phyloP scores from a whole-genome alignment of 2,113 vertebrate species.

The Nannobrachium achirus region DNA sequence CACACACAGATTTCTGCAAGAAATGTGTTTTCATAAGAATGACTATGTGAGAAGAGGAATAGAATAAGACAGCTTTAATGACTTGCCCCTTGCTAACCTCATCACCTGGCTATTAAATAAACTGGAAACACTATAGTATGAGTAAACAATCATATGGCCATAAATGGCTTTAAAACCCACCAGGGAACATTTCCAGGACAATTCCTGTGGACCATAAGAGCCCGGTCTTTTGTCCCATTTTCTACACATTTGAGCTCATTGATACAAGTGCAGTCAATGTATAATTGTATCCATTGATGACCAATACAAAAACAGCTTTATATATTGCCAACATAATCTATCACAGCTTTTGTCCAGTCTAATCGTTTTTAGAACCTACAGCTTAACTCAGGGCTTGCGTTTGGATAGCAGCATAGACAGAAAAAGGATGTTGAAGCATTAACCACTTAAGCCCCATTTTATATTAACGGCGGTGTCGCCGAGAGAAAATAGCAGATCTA shows the following conservation, averaged over 20 bases:
- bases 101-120: constrained; percentile 24
- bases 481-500: no score
- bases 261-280: constrained; percentile 33
- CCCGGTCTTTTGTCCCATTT: constrained; percentile 39
- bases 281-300: constrained; percentile 37
- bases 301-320: constrained; percentile 26
- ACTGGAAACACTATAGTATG: constrained; percentile 43
- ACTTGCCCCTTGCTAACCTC: neutral
- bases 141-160: constrained; percentile 67
- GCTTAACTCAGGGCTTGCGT: constrained; percentile 41
- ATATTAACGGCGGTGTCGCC: no score
- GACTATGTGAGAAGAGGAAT: neutral
- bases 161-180: constrained; percentile 49
- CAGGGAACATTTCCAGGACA: constrained; percentile 20
- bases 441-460: neutral
- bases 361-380: constrained; percentile 42
- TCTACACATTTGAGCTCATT: constrained; percentile 16
- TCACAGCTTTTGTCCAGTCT: constrained; percentile 15
- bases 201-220: constrained; percentile 2
- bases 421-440: constrained; percentile 24
- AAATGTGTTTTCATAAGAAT: constrained; percentile 2
- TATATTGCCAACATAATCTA: constrained; percentile 59
- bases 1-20: neutral
- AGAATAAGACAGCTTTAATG: constrained; percentile 11
- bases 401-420: constrained; percentile 35